Evolutionary conservation across 1,140 invertebrate genomes (phyloP).

Genomic region (Danaus melanippus): DNA sequence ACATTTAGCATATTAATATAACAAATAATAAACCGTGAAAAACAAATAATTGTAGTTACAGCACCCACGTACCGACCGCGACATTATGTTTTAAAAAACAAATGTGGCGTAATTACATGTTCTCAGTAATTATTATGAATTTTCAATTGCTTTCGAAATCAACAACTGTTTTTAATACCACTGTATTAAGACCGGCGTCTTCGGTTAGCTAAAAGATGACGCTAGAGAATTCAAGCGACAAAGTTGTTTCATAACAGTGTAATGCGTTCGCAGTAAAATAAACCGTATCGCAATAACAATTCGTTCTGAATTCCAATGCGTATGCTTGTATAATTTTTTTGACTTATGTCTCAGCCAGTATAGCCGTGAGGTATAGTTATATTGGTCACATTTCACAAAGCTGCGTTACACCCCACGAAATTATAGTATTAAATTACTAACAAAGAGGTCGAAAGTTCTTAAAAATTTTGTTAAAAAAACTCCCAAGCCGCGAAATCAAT

Average conservation of each 20-base stretch:
- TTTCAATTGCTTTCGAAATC: conserved; percentile 51
- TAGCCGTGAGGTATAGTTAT: conserved; percentile 36
- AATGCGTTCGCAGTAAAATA: conserved; percentile 8
- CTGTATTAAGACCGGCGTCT: conserved; percentile 26
- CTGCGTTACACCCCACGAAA: conserved; percentile 50
- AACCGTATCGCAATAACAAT: conserved; percentile 1
- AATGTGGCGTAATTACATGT: conserved; percentile 50
- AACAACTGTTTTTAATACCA: conserved; percentile 51
- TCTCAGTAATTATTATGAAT: conserved; percentile 49
- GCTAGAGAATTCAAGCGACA: conserved; percentile 12
- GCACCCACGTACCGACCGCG: neutral
- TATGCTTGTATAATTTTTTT: conserved; percentile 7
- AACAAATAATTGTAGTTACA: conserved; percentile 1
- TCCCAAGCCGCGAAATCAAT: conserved; percentile 32
- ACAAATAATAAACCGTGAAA: neutral
- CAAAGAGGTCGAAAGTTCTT: conserved; percentile 36
- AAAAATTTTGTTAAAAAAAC: conserved; percentile 2
- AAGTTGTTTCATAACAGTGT: neutral
- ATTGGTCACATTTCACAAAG: conserved; percentile 52
- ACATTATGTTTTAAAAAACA: conserved; percentile 46
- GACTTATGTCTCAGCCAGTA: conserved; percentile 9
- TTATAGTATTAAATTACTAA: conserved; percentile 50
- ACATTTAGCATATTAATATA: neutral
- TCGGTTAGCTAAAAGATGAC: conserved; percentile 30
- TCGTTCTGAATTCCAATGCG: conserved; percentile 10